Evolutionary conservation across 2,888 invertebrate genomes (phyloP).

Genomic region (Diplolepis rosae): DNA sequence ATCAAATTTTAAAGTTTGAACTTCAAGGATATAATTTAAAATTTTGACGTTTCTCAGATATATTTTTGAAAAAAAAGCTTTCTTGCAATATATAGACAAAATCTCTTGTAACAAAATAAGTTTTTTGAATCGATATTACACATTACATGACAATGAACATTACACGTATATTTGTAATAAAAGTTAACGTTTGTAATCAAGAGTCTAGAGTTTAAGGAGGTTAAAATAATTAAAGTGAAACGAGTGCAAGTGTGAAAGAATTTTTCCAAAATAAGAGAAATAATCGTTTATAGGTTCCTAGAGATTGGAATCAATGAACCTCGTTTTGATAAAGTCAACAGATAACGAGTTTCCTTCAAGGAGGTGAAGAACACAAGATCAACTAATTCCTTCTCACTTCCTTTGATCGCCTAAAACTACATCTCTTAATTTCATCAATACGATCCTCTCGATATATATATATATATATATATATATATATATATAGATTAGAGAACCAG

Average conservation of each 20-base stretch:
- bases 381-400: slow-evolving; percentile 12
- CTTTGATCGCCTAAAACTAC: background rate
- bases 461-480: slow-evolving; percentile 1
- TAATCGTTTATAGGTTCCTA: slow-evolving; percentile 23
- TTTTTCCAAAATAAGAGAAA: slow-evolving; percentile 27
- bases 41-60: too few species aligned
- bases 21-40: too few species aligned
- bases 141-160: too few species aligned
- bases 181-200: too few species aligned
- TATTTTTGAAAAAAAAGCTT: too few species aligned
- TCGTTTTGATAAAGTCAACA: slow-evolving; percentile 23
- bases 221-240: slow-evolving; percentile 12
- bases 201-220: too few species aligned
- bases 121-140: too few species aligned
- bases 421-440: slow-evolving; percentile 24
- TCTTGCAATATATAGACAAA: too few species aligned
- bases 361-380: slow-evolving; percentile 22
- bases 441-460: background rate
- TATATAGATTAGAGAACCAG: too few species aligned
- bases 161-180: too few species aligned
- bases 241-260: background rate
- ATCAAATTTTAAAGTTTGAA: too few species aligned
- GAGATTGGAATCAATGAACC: background rate
- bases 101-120: too few species aligned
- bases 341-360: slow-evolving; percentile 25